Evolutionary conservation across 2,797 vertebrate species (phyloP).

Genomic region (Arnoldichthys spilopterus): DNA sequence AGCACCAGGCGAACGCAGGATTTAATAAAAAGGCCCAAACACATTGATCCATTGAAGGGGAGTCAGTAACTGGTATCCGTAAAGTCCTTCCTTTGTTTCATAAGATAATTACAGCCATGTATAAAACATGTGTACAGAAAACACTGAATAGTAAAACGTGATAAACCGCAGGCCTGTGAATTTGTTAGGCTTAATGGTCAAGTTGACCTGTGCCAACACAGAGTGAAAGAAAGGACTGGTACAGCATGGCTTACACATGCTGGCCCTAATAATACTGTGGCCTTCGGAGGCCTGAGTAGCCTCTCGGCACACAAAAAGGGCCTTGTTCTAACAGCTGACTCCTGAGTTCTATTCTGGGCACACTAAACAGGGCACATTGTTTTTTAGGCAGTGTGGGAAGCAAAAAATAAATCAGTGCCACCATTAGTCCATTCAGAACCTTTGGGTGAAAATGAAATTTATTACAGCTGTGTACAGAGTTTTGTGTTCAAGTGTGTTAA

Average conservation of each 20-base stretch:
- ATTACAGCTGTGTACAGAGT: conserved; percentile 23
- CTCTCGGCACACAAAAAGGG: conserved; percentile 52
- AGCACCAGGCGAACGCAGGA: not conserved
- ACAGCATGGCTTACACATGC: conserved; percentile 7
- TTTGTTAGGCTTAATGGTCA: not conserved
- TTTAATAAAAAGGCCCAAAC: not conserved
- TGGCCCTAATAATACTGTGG: conserved; percentile 58
- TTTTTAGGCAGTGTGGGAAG: conserved; percentile 19
- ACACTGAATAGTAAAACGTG: not conserved
- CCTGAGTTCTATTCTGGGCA: conserved; percentile 51
- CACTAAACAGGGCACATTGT: conserved; percentile 39
- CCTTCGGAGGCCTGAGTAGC: conserved; percentile 33
- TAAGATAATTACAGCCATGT: conserved; percentile 1
- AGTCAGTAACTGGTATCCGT: not conserved
- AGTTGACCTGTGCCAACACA: conserved; percentile 5
- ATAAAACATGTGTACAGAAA: no score
- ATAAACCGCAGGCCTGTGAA: not conserved
- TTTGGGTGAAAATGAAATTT: conserved; percentile 4
- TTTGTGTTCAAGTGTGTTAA: not conserved
- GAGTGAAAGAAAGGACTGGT: not conserved
- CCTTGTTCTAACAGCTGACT: conserved; percentile 54
- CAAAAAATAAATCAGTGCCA: conserved; percentile 34
- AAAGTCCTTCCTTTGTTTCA: not conserved
- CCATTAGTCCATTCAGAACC: conserved; percentile 33
- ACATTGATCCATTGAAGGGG: not conserved